Percentiles rank a stretch among this genome's conserved stretches.
These are phyloP conservation scores for Actinopyga echinites DNA, from an alignment of 53 echinoderm and acorn worm genomes.

Conservation along the genomic window DNA sequence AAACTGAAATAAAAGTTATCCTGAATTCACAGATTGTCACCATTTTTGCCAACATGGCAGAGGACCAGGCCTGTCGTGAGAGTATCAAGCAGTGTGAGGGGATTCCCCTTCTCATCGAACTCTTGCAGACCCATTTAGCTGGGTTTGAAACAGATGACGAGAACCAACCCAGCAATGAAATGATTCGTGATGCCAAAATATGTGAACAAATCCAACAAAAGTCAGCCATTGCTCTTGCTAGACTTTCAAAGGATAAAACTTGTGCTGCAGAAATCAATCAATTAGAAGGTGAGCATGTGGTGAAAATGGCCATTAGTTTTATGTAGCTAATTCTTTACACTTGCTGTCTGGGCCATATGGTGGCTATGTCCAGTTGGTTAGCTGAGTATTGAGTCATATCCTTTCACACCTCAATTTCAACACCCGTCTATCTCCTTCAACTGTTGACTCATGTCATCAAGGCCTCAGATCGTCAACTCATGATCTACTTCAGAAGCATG, in stretches of 20 bases:
- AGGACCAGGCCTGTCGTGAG: constrained; percentile 64
- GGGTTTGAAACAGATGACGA: background rate
- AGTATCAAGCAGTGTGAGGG: constrained; percentile 60
- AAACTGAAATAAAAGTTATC: too few species aligned
- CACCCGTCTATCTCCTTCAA: too few species aligned
- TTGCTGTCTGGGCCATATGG: too few species aligned
- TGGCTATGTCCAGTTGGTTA: too few species aligned
- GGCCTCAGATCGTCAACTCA: too few species aligned
- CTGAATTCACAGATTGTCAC: constrained; percentile 62
- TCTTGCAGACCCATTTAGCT: constrained; percentile 50
- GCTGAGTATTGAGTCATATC: too few species aligned
- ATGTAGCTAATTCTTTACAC: too few species aligned
- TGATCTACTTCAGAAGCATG: too few species aligned
- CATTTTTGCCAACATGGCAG: constrained; percentile 77
- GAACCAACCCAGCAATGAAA: constrained; percentile 1
- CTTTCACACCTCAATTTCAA: too few species aligned
- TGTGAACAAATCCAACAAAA: constrained; percentile 91
- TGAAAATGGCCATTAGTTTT: too few species aligned
- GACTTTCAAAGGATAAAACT: constrained; percentile 68
- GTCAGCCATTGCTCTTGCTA: constrained; percentile 79
- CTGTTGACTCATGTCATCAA: too few species aligned
- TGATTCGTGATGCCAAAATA: constrained; percentile 15
- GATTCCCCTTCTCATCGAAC: constrained; percentile 55
- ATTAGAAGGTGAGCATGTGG: constrained; percentile 57
- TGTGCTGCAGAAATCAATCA: constrained; percentile 66